Base-by-base conservation (phyloP, 1,140 invertebrate genomes). In the Drosophila elegans region DNA sequence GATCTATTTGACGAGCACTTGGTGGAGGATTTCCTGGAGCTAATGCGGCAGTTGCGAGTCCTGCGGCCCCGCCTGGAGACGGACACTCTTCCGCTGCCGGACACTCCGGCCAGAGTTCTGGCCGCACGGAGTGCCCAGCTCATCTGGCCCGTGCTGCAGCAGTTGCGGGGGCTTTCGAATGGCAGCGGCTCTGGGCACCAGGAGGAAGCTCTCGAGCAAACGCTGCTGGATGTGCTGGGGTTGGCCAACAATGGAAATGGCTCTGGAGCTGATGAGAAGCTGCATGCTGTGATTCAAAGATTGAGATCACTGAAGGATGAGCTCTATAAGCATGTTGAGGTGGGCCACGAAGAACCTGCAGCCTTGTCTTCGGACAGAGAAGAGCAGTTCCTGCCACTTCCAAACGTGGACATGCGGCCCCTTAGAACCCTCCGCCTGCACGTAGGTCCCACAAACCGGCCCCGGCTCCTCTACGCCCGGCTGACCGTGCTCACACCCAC, bases 1-100 rank as follows among this genome's bases (percentile, higher is more conserved):
- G 91, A 91, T 79, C 67, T 91, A 0, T 86, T 76, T 12, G 86
- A 91, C 45, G 84, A 85, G 38, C 83, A 85, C 25, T 52, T 91
- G 12, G 55, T 89, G 1, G 75, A 85, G 41, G 83, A 91, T n/a
- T 90, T 91, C n/a, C 46, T 89, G 0, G 51, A 56, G 13, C 44
- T 91, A 1, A 55, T 85, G 76, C 52, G 62, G 0, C 69, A 83
- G 38, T 25, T 91, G 39, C 72, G 73, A 6, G 32, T 41, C 0
- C 73, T 54, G 25, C 46, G n/a, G 0, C 21, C 5, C 0, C 53
- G 42, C 12, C 45, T 86, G 12, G 41, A 57, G 3, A 63, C 61
- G 3, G 72, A 88, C 5, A 60, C 75, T 1, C 41, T 88, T 13
- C 76, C 72, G 0, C 11, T 91, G 52, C 88, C 90, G 0, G 53